Evolutionary conservation across 2,113 vertebrate species (phyloP).

Genomic region (Clarias macrocephalus): DNA sequence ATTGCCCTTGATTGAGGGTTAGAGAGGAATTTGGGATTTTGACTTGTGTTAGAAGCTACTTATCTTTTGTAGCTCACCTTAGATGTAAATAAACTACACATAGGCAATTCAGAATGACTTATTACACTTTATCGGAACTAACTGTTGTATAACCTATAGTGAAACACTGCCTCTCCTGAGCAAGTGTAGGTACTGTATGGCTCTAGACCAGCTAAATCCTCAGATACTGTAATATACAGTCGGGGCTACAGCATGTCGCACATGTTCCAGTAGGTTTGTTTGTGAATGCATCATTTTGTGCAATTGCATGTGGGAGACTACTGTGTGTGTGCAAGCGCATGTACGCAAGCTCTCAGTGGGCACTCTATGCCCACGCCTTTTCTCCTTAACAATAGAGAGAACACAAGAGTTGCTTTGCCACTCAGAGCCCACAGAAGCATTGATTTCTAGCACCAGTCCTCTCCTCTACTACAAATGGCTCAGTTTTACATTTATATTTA

Average conservation of each 20-base stretch:
- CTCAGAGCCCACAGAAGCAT: slow-evolving; percentile 49
- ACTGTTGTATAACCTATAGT: slow-evolving; percentile 17
- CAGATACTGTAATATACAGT: slow-evolving; percentile 42
- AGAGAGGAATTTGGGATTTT: no score
- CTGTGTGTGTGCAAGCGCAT: slow-evolving; percentile 37
- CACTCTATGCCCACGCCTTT: slow-evolving; percentile 70
- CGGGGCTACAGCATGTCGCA: slow-evolving; percentile 46
- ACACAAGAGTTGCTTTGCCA: slow-evolving; percentile 66
- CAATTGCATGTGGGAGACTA: slow-evolving; percentile 17
- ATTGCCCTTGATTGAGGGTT: no score
- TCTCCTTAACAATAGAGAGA: slow-evolving; percentile 64
- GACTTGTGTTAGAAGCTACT: no score
- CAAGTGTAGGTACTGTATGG: not conserved
- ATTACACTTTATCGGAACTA: no score
- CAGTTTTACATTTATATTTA: slow-evolving; percentile 5
- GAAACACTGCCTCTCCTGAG: slow-evolving; percentile 24
- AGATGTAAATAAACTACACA: no score
- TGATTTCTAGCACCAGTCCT: slow-evolving; percentile 35
- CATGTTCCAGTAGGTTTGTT: slow-evolving; percentile 44
- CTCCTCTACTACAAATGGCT: slow-evolving; percentile 9
- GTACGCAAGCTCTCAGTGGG: slow-evolving; percentile 52
- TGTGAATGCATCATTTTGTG: slow-evolving; percentile 48
- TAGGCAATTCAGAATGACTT: no score
- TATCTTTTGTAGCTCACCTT: no score
- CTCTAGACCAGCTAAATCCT: slow-evolving; percentile 34